Evolutionary conservation across 2,797 vertebrate species (phyloP), one percentile per base, ranked within the genome.

Genomic region (Discoglossus pictus): DNA sequence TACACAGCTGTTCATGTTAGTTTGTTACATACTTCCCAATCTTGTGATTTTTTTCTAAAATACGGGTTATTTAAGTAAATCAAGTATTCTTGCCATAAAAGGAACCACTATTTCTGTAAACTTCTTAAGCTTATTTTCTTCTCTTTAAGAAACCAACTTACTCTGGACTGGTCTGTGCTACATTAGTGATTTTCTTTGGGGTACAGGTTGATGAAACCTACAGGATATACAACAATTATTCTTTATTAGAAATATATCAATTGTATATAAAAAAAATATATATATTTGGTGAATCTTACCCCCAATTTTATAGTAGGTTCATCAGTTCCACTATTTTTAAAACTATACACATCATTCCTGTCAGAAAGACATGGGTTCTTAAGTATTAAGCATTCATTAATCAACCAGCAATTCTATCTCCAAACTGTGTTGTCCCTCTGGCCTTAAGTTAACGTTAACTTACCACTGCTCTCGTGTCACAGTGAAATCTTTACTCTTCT

Each of bases 331-430:
- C 70, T 86, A 74, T 80, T 36, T n/a, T 66, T 82, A 65, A 98
- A 98, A 74, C 83, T 83, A 86, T 93, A 98, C 74, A 95, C 31
- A 74, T 97, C 93, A 64, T 89, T 77, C 76, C 93, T 95, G 80
- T n/a, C 71, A 53, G 69, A 83, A 74, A 73, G 38, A 72, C 27
- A 31, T 40, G 73, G 40, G 35, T 54, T 1, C 67, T 74, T 44
- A 58, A 11, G 72, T 31, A 31, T 4, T 31, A 8, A 31, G 27
- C 27, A 31, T 31, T 4, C 27, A 4, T 31, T 31, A 31, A 4
- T 31, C 8, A 31, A 31, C 4, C 27, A 31, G 27, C 27, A 31
- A 31, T 31, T 8, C 27, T 8, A 8, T 31, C 27, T 31, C 27
- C 76, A n/a, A n/a, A n/a, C n/a, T n/a, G n/a, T n/a, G n/a, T n/a